Base-by-base conservation (phyloP, 2,797 vertebrate genomes). In the Tinamus major region DNA sequence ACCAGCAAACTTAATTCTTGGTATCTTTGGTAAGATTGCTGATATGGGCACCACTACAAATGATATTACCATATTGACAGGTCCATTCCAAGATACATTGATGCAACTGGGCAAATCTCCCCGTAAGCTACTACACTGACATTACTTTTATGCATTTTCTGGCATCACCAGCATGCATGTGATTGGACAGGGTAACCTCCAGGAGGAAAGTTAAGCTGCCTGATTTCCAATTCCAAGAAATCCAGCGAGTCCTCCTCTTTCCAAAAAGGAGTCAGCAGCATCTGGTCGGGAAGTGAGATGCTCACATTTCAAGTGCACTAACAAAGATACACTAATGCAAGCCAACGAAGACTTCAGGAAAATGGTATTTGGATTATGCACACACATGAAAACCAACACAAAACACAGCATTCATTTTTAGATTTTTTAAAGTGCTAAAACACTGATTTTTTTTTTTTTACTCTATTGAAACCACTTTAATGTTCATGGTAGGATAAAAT, bases 311-410 rank as follows among this genome's bases (percentile, higher is more conserved):
- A 87, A 79, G 62, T 59, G 80, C 21, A 19, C 74, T 86, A 93
- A 92, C 46, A 94, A 94, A 88, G 64, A 87, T 48, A 75, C 62
- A 79, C 83, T 86, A 79, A 65, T 0, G 2, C 44, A 77, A 94
- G 87, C 83, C 87, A 93, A 81, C n/a, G 63, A 41, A 82, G 79
- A 94, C 64, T 82, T 77, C 83, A 95, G 79, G 51, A 88, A 92
- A 95, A 89, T 5, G 29, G 51, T 49, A 91, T 90, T 62, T 90
- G 68, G 68, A 78, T 85, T 78, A 85, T 39, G 37, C 42, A 79
- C 1, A 7, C 44, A 70, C 1, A 84, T 17, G 61, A 67, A 76
- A 91, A 79, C 49, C 46, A 55, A 75, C 53, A 71, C 41, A 68
- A 90, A 90, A 93, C 0, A 21, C 4, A 85, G 62, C 26, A 31